phyloP scores from a whole-genome alignment of 2,888 invertebrate genomes.

The Drosophila fulvimacula region DNA sequence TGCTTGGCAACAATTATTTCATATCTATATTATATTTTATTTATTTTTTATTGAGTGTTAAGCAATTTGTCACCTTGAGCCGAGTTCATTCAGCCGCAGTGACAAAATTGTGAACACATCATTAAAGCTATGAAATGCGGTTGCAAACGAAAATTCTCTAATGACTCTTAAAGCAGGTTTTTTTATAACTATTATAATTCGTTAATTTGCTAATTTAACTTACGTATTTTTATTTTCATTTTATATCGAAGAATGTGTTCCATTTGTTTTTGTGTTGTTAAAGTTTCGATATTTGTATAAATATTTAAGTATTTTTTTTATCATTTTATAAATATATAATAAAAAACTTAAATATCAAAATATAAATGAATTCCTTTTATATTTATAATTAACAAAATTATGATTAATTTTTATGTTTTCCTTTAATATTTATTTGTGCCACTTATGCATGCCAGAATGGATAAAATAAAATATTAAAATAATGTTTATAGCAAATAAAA shows the following conservation, averaged over 20 bases:
- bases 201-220: background rate
- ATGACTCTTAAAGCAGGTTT: background rate
- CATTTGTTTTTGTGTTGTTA: too few species aligned
- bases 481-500: too few species aligned
- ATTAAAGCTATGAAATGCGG: constrained; percentile 14
- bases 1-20: constrained; percentile 7
- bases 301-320: background rate
- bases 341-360: too few species aligned
- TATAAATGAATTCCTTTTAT: too few species aligned
- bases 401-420: too few species aligned
- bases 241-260: background rate
- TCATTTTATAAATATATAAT: too few species aligned
- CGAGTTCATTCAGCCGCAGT: constrained; percentile 32
- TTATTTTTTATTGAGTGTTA: background rate
- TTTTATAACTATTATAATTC: background rate
- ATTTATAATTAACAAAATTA: too few species aligned
- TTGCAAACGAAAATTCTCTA: background rate
- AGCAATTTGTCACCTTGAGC: constrained; percentile 34
- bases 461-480: too few species aligned
- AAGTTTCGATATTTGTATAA: background rate
- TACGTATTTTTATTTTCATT: background rate
- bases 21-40: background rate
- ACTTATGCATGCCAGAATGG: too few species aligned
- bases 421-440: too few species aligned
- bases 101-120: constrained; percentile 12